These are phyloP conservation scores for Pipistrellus pipistrellus DNA, from an alignment of 2,797 vertebrate genomes.

Conservation along the genomic window DNA sequence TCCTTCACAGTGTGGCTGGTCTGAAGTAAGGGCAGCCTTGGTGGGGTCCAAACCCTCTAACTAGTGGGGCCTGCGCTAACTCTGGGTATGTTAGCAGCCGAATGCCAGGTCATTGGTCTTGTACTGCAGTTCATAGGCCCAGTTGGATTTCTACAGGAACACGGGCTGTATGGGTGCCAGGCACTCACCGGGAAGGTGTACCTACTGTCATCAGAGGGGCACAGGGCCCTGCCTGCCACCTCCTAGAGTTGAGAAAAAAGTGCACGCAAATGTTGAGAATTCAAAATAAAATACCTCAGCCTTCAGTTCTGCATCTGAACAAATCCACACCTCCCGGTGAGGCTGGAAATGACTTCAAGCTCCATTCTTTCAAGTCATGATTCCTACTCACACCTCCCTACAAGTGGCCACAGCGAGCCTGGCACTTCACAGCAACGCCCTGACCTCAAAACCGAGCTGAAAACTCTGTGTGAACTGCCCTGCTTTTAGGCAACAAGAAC, in stretches of 20 bases:
- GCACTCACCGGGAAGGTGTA: background rate
- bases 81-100: background rate
- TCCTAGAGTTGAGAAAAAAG: background rate
- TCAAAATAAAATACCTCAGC: background rate
- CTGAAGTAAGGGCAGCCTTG: background rate
- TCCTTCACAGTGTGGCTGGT: background rate
- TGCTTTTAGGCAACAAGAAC: background rate
- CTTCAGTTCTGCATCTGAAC: background rate
- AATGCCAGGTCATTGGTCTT: too few species aligned
- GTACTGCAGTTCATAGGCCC: too few species aligned
- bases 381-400: background rate
- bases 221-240: too few species aligned
- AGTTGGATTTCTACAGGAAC: background rate
- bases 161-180: background rate
- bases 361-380: background rate
- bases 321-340: background rate
- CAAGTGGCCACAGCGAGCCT: background rate
- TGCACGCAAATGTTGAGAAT: background rate
- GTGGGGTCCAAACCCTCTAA: background rate
- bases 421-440: conserved; percentile 15
- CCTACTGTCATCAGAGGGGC: accelerated
- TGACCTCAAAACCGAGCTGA: conserved; percentile 4
- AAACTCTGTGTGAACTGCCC: background rate
- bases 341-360: background rate
- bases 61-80: background rate